phyloP scores from a whole-genome alignment of 2,797 vertebrate species.

The Smutsia gigantea region DNA sequence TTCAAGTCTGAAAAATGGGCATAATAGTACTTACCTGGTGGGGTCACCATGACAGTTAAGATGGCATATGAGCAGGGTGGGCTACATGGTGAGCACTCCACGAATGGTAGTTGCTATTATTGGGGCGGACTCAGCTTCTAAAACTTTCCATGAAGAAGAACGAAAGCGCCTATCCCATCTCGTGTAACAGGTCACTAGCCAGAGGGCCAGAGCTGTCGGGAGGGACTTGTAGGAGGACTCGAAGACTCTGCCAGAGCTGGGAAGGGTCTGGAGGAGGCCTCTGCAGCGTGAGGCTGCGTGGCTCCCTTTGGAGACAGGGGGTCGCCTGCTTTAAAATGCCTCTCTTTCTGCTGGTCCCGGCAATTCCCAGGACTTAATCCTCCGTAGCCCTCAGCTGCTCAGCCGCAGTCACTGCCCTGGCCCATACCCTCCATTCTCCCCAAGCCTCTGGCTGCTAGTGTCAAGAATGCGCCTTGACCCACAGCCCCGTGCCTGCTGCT shows the following conservation, averaged over 20 bases:
- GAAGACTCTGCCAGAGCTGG: neutral
- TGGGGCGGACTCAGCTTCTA: neutral
- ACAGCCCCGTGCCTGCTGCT: neutral
- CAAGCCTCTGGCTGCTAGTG: neutral
- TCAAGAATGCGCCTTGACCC: neutral
- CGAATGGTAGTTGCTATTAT: neutral
- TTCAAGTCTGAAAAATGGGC: neutral
- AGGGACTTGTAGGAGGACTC: neutral
- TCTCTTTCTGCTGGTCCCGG: neutral
- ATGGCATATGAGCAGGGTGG: accelerated
- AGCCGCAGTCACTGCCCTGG: neutral
- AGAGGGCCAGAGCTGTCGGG: neutral
- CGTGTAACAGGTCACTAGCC: neutral
- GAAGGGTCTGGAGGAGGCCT: neutral
- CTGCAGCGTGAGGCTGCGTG: neutral
- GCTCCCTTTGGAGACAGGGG: neutral
- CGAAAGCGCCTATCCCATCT: neutral
- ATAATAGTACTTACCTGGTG: neutral
- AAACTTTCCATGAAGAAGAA: neutral
- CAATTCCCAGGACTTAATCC: conserved; percentile 2
- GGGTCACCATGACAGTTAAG: neutral
- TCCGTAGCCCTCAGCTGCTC: neutral
- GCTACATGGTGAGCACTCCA: neutral
- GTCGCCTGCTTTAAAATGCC: neutral
- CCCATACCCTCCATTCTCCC: neutral